Base-by-base conservation (phyloP, 2,888 invertebrate species). In the Phymatocera aterrima region DNA sequence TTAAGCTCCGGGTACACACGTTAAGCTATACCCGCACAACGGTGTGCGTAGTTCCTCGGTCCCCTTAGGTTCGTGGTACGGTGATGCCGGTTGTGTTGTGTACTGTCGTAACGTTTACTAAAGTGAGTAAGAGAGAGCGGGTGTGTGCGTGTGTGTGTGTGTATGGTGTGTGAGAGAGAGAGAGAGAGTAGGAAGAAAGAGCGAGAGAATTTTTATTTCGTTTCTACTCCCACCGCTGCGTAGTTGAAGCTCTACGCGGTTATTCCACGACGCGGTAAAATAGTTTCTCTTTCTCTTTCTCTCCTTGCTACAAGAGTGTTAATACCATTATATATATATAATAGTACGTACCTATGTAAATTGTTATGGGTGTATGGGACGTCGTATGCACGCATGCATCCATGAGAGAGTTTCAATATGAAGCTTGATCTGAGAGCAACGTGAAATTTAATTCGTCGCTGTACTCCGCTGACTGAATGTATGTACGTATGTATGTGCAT, bases 1-100 rank as follows among this genome's bases (percentile, higher is more conserved):
- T 87, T 80, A 80, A 43, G 24, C 37, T 83, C 84, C 79, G 80
- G 79, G 84, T 84, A 82, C 85, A 85, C 84, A 87, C 85, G 83
- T 83, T 82, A 84, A 84, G 85, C 86, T 84, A 86, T 84, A 85
- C 85, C 86, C 86, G 51, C 68, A 18, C 77, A 40, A 46, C 80
- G 61, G 77, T 81, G 81, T 81, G 80, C 74, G 80, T 80, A 80
- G 82, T 54, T 74, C 54, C 18, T n/a, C 37, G 34, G 51, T 51
- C 51, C 72, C 37, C 51, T 12, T 72, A 18, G 18, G 40, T 68
- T 34, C 51, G 72, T 51, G 51, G 28, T 72, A 72, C 68, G 51
- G 54, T 18, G 68, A 21, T 43, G 68, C 68, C 77, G 80, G 78
- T 79, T 78, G 80, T 77, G n/a, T n/a, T n/a, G n/a, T n/a, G n/a